Conservation (phyloP, 2,888 invertebrate species). For the Nipponacmea schrenckii region DNA sequence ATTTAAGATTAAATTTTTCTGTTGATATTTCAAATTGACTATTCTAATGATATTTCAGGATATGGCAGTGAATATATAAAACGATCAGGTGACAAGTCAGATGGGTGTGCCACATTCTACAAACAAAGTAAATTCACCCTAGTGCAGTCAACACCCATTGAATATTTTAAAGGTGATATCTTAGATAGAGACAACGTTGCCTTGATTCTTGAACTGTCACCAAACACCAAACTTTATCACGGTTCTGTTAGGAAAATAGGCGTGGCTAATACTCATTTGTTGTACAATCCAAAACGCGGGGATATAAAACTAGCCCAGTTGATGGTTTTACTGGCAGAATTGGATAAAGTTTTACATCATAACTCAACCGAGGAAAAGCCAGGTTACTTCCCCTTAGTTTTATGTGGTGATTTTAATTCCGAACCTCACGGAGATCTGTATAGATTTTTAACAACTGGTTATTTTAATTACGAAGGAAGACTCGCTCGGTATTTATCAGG, state of each 20-base stretch:
- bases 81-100: constrained; percentile 78
- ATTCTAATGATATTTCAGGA: constrained; percentile 69
- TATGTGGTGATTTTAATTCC: constrained; percentile 95
- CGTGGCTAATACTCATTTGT: constrained; percentile 91
- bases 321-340: constrained; percentile 83
- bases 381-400: constrained; percentile 81
- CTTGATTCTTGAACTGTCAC: constrained; percentile 78
- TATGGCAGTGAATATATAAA: constrained; percentile 84
- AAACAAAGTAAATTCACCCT: constrained; percentile 77
- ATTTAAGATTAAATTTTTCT: too few relatives aligned
- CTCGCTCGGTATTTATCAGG: constrained; percentile 63
- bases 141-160: constrained; percentile 77
- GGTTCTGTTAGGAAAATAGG: constrained; percentile 70
- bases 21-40: too few relatives aligned
- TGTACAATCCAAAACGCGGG: constrained; percentile 89
- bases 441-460: constrained; percentile 76
- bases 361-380: not conserved
- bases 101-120: constrained; percentile 93
- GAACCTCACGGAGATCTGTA: constrained; percentile 80
- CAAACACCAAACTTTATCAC: constrained; percentile 21
- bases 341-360: constrained; percentile 75
- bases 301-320: constrained; percentile 92
- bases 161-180: constrained; percentile 74
- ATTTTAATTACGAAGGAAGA: constrained; percentile 69
- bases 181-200: constrained; percentile 90